Conservation (phyloP, 2,113 vertebrate species). For the Microcebus jonahi region DNA sequence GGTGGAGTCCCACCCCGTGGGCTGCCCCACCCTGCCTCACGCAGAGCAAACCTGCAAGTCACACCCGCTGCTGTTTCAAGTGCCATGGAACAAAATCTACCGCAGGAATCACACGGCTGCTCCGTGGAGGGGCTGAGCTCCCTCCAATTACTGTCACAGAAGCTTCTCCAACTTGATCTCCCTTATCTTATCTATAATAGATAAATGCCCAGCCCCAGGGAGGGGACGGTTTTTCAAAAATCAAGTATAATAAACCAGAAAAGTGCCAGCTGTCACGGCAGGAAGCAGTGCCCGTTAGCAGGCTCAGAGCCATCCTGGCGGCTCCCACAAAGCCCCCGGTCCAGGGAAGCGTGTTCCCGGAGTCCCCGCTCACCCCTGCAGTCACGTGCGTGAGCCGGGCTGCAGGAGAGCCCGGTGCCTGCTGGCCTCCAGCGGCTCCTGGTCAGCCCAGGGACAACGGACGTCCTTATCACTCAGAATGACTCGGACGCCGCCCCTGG, state of each 20-base stretch:
- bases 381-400: not conserved
- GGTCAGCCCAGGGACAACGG: not conserved
- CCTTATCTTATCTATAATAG: conserved; percentile 61
- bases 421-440: not conserved
- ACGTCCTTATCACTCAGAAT: not conserved
- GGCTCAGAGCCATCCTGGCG: conserved; percentile 21
- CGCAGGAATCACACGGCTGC: conserved; percentile 1
- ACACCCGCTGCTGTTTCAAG: conserved; percentile 31
- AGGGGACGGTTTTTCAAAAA: conserved; percentile 16
- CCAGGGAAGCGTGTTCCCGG: not conserved
- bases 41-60: conserved; percentile 62
- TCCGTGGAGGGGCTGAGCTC: not conserved
- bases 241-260: conserved; percentile 68
- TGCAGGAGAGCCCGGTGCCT: not conserved
- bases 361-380: accelerated
- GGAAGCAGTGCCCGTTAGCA: conserved; percentile 45
- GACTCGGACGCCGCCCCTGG: not conserved
- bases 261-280: conserved; percentile 76
- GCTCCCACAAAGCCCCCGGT: not conserved
- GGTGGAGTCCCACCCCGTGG: not conserved
- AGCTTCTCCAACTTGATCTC: conserved; percentile 62
- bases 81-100: conserved; percentile 35
- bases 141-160: conserved; percentile 69
- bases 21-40: not conserved
- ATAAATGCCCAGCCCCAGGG: conserved; percentile 64